Evolutionary conservation across 2,888 invertebrate genomes (phyloP).

Genomic region (Polydrusus pterygomalis): DNA sequence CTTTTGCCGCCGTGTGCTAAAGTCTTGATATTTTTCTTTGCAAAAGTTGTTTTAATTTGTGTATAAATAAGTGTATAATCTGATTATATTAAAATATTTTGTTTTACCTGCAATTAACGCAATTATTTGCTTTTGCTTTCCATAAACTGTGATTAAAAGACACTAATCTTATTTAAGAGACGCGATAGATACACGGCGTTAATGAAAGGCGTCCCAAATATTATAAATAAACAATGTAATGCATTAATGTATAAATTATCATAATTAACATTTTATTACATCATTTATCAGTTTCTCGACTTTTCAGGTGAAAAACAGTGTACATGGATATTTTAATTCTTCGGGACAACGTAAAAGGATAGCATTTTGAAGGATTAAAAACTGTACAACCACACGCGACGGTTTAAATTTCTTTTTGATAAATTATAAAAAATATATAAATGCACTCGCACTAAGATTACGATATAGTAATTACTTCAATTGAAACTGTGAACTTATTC

Average conservation of each 20-base stretch:
- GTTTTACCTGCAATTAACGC: neutral
- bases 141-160: neutral
- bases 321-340: constrained; percentile 7
- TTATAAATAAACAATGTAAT: constrained; percentile 21
- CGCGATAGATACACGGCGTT: neutral
- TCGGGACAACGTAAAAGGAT: neutral
- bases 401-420: neutral
- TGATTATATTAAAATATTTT: neutral
- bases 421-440: constrained; percentile 1
- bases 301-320: constrained; percentile 7
- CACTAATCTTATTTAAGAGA: neutral
- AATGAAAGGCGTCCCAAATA: constrained; percentile 4
- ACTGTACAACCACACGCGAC: neutral
- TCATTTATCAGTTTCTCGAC: constrained; percentile 4
- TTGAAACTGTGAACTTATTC: no score
- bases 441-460: neutral
- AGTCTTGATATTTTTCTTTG: no score
- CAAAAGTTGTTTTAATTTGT: neutral
- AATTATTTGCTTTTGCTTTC: neutral
- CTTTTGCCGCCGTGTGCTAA: no score
- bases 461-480: no score
- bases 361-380: constrained; percentile 16
- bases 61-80: neutral
- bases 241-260: constrained; percentile 20
- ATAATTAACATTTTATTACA: constrained; percentile 14